Conservation (phyloP, 1,140 invertebrate genomes). For the Solenopsis invicta region DNA sequence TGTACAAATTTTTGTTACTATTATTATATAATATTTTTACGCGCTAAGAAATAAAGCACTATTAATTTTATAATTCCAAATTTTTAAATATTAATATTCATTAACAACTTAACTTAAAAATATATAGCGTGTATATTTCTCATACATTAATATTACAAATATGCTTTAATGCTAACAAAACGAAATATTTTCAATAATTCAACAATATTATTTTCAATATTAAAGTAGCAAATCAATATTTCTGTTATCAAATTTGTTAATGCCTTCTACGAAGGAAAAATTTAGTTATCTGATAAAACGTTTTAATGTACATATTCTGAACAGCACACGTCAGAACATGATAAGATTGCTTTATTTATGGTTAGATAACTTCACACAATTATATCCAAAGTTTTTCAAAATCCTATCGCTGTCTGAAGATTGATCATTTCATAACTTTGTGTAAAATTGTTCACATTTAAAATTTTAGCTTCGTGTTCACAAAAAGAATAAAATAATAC, state of each 20-base stretch:
- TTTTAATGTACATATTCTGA: neutral
- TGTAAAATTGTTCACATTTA: too few relatives aligned
- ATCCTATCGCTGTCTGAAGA: too few relatives aligned
- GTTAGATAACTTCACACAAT: neutral
- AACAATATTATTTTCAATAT: neutral
- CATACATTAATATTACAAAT: neutral
- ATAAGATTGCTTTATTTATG: slow-evolving; percentile 16
- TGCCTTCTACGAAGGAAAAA: neutral
- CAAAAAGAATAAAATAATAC: too few relatives aligned
- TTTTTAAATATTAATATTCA: neutral
- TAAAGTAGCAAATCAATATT: neutral
- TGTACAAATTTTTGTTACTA: neutral
- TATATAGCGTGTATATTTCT: neutral
- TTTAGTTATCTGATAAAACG: slow-evolving; percentile 7
- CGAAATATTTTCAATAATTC: neutral
- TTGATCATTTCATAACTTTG: too few relatives aligned
- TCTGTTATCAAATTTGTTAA: neutral
- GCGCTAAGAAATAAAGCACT: neutral
- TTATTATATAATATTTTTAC: neutral
- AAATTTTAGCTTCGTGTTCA: too few relatives aligned
- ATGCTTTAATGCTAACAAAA: neutral
- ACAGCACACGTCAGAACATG: neutral
- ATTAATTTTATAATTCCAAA: neutral
- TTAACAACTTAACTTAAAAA: neutral
- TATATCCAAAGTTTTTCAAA: neutral